These are phyloP conservation scores for Cheilinus undulatus DNA, from an alignment of 2,113 vertebrate genomes.

Conservation along the genomic window DNA sequence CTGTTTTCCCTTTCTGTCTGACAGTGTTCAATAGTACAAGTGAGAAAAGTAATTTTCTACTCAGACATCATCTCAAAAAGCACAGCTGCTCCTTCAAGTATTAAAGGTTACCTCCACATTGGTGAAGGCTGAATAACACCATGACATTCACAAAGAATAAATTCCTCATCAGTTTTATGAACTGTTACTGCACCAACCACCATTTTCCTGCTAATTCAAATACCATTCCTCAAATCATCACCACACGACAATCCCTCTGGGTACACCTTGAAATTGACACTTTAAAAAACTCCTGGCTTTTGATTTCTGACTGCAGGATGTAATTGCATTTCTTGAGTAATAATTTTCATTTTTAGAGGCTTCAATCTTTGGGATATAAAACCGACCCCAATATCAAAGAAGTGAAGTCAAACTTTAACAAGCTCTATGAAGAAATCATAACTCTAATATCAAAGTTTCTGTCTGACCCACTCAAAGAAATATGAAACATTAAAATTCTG, in stretches of 20 bases:
- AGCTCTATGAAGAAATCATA: not conserved
- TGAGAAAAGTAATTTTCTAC: not conserved
- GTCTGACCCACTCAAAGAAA: not conserved
- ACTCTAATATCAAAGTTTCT: not conserved
- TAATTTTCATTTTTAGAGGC: not conserved
- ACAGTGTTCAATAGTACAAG: not conserved
- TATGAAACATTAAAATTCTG: not conserved
- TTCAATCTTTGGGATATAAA: not conserved
- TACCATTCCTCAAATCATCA: not conserved
- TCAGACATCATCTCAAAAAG: not conserved
- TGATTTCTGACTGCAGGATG: not conserved
- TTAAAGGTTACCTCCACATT: not conserved
- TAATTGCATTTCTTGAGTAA: conserved; percentile 7
- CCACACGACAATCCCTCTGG: not conserved
- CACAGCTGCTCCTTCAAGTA: not conserved
- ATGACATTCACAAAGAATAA: conserved; percentile 3
- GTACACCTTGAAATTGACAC: not conserved
- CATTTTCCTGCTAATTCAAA: not conserved
- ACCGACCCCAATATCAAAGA: conserved; percentile 2
- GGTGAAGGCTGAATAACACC: not conserved
- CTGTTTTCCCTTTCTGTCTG: not conserved
- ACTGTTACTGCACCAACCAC: not conserved
- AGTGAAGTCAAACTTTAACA: not conserved
- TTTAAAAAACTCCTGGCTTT: too few species aligned
- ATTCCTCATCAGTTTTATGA: conserved; percentile 1